These are phyloP conservation scores for Pristionchus exspectatus DNA, from an alignment of 2,888 invertebrate species.

Conservation along the genomic window DNA sequence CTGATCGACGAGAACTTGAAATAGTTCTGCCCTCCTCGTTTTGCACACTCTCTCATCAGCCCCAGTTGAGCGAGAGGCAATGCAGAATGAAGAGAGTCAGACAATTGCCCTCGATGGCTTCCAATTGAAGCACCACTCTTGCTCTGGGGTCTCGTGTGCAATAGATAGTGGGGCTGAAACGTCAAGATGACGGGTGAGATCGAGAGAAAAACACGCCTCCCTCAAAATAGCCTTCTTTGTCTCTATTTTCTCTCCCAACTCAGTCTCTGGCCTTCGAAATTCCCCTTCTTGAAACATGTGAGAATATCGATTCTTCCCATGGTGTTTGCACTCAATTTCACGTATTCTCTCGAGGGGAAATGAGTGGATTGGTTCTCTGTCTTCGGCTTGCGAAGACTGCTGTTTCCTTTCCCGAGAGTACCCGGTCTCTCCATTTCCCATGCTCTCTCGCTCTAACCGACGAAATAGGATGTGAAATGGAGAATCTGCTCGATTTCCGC, in stretches of 20 bases:
- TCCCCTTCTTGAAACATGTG: background rate
- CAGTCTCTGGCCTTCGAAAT: background rate
- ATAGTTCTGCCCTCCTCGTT: background rate
- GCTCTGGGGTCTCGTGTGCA: conserved; percentile 3
- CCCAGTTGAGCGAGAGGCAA: background rate
- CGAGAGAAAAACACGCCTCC: background rate
- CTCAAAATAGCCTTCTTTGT: background rate
- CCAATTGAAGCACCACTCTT: background rate
- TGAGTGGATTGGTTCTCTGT: conserved; percentile 32
- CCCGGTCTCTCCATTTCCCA: conserved; percentile 21
- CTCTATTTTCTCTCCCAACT: background rate
- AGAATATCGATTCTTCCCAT: background rate
- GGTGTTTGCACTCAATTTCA: conserved; percentile 1
- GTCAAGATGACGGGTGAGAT: conserved; percentile 36
- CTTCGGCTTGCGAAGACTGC: background rate
- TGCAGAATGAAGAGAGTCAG: background rate
- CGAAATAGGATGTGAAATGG: background rate
- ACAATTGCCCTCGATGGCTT: background rate
- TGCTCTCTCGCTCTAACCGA: background rate
- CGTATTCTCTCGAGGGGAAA: background rate
- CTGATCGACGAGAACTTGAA: background rate
- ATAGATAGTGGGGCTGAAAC: background rate
- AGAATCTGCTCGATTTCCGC: background rate
- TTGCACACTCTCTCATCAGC: background rate
- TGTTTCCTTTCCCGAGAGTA: background rate